Conservation (phyloP, 2,888 invertebrate genomes). For the Caenorhabditis auriculariae region DNA sequence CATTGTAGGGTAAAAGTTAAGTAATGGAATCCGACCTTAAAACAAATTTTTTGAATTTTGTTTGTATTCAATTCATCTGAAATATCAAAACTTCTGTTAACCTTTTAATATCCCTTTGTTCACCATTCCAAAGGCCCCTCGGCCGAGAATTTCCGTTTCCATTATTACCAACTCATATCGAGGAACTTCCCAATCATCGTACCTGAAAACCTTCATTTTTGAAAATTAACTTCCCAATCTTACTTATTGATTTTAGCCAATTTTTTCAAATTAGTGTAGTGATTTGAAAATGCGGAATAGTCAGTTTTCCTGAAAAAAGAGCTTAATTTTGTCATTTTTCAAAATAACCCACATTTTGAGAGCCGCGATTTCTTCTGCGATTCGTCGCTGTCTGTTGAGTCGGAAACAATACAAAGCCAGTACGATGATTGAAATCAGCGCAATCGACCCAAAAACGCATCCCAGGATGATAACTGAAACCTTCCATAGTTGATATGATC, state of each 20-base stretch:
- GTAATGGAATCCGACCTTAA: slow-evolving; percentile 29
- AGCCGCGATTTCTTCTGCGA: too few relatives aligned
- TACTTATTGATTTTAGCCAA: slow-evolving; percentile 27
- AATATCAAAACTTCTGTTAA: neutral
- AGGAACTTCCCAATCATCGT: slow-evolving; percentile 49
- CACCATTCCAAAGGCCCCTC: slow-evolving; percentile 53
- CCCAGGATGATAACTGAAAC: too few relatives aligned
- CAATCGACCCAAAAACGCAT: too few relatives aligned
- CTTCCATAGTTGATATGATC: too few relatives aligned
- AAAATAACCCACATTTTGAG: too few relatives aligned
- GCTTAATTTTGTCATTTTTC: too few relatives aligned
- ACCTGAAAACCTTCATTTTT: slow-evolving; percentile 20
- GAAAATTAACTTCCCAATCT: neutral
- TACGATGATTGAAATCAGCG: too few relatives aligned
- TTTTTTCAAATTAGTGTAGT: slow-evolving; percentile 37
- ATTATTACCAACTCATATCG: slow-evolving; percentile 37
- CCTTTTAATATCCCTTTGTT: slow-evolving; percentile 49
- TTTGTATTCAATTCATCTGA: too few relatives aligned
- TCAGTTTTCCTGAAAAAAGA: too few relatives aligned
- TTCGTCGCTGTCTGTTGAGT: too few relatives aligned
- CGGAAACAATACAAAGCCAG: too few relatives aligned
- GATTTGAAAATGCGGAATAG: slow-evolving; percentile 33
- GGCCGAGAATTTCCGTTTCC: slow-evolving; percentile 43
- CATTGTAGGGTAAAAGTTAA: too few relatives aligned
- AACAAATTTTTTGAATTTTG: neutral